Percentiles rank a stretch among this genome's conserved stretches.
Conservation (phyloP, 2,888 invertebrate species). For the Saturnia japonica region DNA sequence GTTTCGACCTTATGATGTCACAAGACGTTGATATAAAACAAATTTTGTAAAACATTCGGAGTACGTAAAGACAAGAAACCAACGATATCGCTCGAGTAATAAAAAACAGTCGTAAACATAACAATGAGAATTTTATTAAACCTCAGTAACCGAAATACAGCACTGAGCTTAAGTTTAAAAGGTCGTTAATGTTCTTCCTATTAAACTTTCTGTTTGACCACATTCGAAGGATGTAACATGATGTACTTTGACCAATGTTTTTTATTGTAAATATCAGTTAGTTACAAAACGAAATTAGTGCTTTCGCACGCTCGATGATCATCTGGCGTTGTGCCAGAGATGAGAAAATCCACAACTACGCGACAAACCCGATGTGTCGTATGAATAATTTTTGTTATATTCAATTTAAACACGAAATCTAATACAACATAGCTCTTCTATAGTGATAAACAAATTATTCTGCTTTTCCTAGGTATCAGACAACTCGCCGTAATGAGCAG, state of each 20-base stretch:
- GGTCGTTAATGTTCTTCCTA: constrained; percentile 13
- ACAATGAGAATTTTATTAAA: constrained; percentile 6
- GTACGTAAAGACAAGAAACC: not conserved
- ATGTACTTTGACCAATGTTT: constrained; percentile 65
- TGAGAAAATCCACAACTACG: constrained; percentile 52
- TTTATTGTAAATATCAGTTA: constrained; percentile 69
- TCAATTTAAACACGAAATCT: not conserved
- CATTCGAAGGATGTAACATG: constrained; percentile 4
- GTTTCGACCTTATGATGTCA: constrained; percentile 20
- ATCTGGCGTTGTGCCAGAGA: constrained; percentile 59
- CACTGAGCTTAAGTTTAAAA: constrained; percentile 14
- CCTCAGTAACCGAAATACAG: constrained; percentile 9
- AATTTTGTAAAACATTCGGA: constrained; percentile 4
- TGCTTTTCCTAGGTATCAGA: constrained; percentile 74
- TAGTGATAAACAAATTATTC: not conserved
- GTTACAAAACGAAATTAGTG: constrained; percentile 72
- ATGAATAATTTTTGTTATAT: constrained; percentile 36
- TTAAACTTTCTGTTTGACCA: constrained; percentile 6
- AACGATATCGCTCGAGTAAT: not conserved
- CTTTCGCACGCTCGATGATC: constrained; percentile 51
- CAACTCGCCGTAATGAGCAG: constrained; percentile 77
- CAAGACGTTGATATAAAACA: constrained; percentile 16
- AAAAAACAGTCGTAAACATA: constrained; percentile 7
- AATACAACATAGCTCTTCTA: not conserved
- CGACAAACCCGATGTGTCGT: constrained; percentile 51